A percentile compares a stretch with the other conserved stretches of the same genome.
These are phyloP conservation scores for Trisateles emortualis DNA, from an alignment of 2,888 invertebrate genomes.

Conservation along the genomic window DNA sequence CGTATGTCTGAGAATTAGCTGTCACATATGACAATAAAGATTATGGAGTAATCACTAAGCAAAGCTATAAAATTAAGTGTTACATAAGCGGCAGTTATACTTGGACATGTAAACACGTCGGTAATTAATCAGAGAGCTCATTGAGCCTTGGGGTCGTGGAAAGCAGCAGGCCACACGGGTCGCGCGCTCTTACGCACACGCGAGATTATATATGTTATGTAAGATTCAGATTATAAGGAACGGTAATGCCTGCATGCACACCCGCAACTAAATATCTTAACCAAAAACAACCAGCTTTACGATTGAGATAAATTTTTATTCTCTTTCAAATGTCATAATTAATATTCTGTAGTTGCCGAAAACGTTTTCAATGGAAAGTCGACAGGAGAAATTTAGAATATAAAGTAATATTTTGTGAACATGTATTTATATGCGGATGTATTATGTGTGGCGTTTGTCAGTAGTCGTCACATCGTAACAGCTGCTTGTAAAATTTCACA, in stretches of 20 bases:
- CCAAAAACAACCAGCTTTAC: neutral
- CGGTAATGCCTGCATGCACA: conserved; percentile 20
- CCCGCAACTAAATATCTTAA: conserved; percentile 5
- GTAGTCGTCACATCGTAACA: conserved; percentile 33
- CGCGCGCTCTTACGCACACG: conserved; percentile 42
- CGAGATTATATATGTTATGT: conserved; percentile 57
- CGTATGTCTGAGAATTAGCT: conserved; percentile 10
- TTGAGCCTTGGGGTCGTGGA: conserved; percentile 63
- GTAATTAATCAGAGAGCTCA: conserved; percentile 47
- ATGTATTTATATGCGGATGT: conserved; percentile 32
- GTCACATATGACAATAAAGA: conserved; percentile 17
- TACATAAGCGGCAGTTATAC: conserved; percentile 29
- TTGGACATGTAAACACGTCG: conserved; percentile 32
- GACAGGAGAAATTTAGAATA: conserved; percentile 27
- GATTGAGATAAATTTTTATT: conserved; percentile 13
- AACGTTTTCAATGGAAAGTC: conserved; percentile 20
- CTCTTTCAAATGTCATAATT: conserved; percentile 12
- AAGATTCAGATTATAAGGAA: conserved; percentile 41
- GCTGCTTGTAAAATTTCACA: conserved; percentile 59
- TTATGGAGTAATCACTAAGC: conserved; percentile 15
- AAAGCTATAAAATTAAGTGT: conserved; percentile 13
- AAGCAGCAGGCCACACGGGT: conserved; percentile 52
- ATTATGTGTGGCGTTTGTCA: conserved; percentile 20
- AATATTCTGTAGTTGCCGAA: conserved; percentile 9
- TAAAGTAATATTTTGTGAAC: conserved; percentile 15